A percentile compares a stretch with the other conserved stretches of the same genome.
Conservation (phyloP, 2,888 invertebrate genomes). For the Acholoe squamosa region DNA sequence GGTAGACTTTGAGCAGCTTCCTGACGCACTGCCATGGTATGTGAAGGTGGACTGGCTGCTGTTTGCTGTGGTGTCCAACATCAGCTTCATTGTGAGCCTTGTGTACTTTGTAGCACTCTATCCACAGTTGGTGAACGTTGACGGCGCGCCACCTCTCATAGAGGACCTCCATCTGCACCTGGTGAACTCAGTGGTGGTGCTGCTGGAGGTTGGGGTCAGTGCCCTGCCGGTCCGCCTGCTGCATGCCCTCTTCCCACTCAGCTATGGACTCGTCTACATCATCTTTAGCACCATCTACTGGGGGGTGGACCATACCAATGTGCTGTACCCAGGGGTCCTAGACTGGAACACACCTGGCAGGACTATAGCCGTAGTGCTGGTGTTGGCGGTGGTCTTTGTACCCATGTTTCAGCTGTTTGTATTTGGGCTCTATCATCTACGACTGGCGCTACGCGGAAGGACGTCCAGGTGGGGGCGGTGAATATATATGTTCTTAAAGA, state of each 20-base stretch:
- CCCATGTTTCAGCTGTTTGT: background rate
- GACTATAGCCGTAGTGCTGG: slow-evolving; percentile 68
- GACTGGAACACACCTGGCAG: slow-evolving; percentile 77
- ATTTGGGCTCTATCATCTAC: slow-evolving; percentile 1
- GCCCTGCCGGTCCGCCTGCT: slow-evolving; percentile 76
- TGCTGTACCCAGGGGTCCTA: slow-evolving; percentile 78
- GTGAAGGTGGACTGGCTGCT: slow-evolving; percentile 69
- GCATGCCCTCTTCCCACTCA: slow-evolving; percentile 75
- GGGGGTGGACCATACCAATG: slow-evolving; percentile 74
- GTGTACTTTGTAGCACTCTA: slow-evolving; percentile 77
- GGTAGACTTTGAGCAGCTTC: slow-evolving; percentile 72
- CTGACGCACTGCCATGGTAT: slow-evolving; percentile 60
- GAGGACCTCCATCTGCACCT: slow-evolving; percentile 77
- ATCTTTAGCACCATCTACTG: slow-evolving; percentile 78
- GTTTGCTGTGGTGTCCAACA: slow-evolving; percentile 48
- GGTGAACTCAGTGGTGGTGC: slow-evolving; percentile 76
- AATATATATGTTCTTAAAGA: background rate
- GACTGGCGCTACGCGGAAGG: background rate
- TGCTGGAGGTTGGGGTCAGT: slow-evolving; percentile 75
- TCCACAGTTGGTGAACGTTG: slow-evolving; percentile 68
- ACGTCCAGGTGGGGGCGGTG: background rate
- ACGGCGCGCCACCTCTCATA: slow-evolving; percentile 64
- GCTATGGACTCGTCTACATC: slow-evolving; percentile 75
- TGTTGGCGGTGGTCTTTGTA: slow-evolving; percentile 63
- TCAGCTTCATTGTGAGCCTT: slow-evolving; percentile 74